These are phyloP conservation scores for Corythoichthys intestinalis DNA, from an alignment of 2,113 vertebrate genomes.

Conservation along the genomic window DNA sequence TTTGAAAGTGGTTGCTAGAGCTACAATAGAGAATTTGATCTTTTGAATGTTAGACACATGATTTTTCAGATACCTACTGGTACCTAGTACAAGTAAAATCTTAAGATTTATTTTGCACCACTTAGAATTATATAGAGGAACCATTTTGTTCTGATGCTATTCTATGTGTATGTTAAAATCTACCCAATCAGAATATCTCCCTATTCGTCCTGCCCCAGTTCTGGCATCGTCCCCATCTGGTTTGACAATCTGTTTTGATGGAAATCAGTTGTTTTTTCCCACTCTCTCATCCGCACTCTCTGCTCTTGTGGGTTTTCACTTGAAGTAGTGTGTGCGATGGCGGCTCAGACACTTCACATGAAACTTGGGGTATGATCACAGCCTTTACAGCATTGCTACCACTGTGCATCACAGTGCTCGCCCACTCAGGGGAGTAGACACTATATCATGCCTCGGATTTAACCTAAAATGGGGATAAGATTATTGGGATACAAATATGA, in stretches of 20 bases:
- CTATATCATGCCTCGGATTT: constrained; percentile 27
- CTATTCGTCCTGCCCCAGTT: constrained; percentile 66
- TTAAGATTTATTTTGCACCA: constrained; percentile 43
- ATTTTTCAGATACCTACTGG: no score
- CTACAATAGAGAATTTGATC: background rate
- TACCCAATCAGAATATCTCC: constrained; percentile 60
- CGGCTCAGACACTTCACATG: constrained; percentile 54
- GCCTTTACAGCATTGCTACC: constrained; percentile 39
- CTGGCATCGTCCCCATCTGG: constrained; percentile 70
- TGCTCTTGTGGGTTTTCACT: constrained; percentile 48
- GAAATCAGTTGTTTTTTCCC: constrained; percentile 67
- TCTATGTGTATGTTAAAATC: constrained; percentile 52
- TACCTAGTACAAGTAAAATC: constrained; percentile 6
- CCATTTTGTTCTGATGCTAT: constrained; percentile 35
- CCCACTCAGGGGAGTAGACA: constrained; percentile 20
- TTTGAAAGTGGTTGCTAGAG: background rate
- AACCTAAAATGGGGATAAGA: constrained; percentile 27
- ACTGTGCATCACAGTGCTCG: constrained; percentile 29
- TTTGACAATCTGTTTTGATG: constrained; percentile 78
- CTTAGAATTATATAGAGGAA: constrained; percentile 50
- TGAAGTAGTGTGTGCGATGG: constrained; percentile 58
- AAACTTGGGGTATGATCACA: constrained; percentile 65
- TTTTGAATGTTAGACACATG: background rate
- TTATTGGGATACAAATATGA: constrained; percentile 19
- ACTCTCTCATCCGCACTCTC: constrained; percentile 55